Conservation (phyloP, 2,888 invertebrate species). For the Agonopterix arenella region DNA sequence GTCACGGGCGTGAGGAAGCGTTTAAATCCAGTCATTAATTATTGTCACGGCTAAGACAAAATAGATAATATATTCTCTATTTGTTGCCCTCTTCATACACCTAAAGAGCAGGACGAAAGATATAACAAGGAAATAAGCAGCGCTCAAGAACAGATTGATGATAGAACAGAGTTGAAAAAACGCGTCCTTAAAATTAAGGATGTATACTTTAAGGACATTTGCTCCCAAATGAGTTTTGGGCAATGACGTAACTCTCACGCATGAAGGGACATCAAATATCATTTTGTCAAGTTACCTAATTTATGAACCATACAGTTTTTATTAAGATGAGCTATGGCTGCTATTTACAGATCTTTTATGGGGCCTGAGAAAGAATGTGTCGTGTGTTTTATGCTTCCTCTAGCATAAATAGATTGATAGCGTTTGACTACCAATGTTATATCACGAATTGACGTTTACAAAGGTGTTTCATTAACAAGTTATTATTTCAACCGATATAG, state of each 20-base stretch:
- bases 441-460: slow-evolving; percentile 1
- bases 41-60: slow-evolving; percentile 74
- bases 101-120: slow-evolving; percentile 64
- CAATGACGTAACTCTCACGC: slow-evolving; percentile 57
- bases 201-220: slow-evolving; percentile 49
- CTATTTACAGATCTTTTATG: slow-evolving; percentile 56
- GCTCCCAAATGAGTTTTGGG: slow-evolving; percentile 58
- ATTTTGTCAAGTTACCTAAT: slow-evolving; percentile 68
- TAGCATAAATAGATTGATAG: slow-evolving; percentile 26
- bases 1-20: slow-evolving; percentile 78
- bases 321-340: slow-evolving; percentile 44
- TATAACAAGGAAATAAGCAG: slow-evolving; percentile 64
- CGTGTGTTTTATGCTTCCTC: slow-evolving; percentile 51
- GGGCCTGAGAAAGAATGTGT: slow-evolving; percentile 38
- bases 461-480: slow-evolving; percentile 15
- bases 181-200: slow-evolving; percentile 62
- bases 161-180: slow-evolving; percentile 58
- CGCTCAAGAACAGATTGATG: slow-evolving; percentile 63
- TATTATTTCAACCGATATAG: slow-evolving; percentile 20
- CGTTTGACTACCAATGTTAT: slow-evolving; percentile 7
- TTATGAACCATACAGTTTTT: slow-evolving; percentile 45
- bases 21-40: slow-evolving; percentile 77
- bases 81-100: slow-evolving; percentile 57
- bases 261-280: slow-evolving; percentile 61
- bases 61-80: slow-evolving; percentile 74